These are phyloP conservation scores for Tortricodes alternella DNA, from an alignment of 2,888 invertebrate genomes.

Conservation along the genomic window DNA sequence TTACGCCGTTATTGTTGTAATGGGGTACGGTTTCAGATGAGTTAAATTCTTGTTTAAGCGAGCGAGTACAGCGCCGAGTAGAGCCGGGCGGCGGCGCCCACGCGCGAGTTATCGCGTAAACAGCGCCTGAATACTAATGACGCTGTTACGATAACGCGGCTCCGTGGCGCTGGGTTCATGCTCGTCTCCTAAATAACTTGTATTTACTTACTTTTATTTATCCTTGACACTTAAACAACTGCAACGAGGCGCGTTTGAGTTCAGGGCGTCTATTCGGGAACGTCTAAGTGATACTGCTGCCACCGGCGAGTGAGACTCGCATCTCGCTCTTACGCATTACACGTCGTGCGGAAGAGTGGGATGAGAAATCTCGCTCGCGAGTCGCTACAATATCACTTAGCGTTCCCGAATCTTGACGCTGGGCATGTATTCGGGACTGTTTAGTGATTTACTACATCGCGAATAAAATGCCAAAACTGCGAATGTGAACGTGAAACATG, in stretches of 20 bases:
- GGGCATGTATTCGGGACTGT: too few relatives aligned
- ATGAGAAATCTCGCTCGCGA: too few relatives aligned
- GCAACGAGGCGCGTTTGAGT: not conserved
- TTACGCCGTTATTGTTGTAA: constrained; percentile 10
- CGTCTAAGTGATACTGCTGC: too few relatives aligned
- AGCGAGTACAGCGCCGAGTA: constrained; percentile 7
- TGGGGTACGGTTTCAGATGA: constrained; percentile 2
- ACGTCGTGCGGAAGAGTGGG: too few relatives aligned
- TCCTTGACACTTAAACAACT: constrained; percentile 4
- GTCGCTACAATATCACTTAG: too few relatives aligned
- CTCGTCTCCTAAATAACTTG: constrained; percentile 9
- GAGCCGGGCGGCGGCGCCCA: constrained; percentile 51
- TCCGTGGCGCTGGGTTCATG: constrained; percentile 13
- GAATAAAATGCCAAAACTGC: too few relatives aligned
- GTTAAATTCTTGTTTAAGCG: constrained; percentile 11
- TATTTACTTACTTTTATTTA: constrained; percentile 10
- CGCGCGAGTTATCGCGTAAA: constrained; percentile 62
- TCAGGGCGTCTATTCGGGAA: too few relatives aligned
- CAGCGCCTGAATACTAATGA: constrained; percentile 71
- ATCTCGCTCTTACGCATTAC: too few relatives aligned
- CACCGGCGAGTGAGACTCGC: too few relatives aligned
- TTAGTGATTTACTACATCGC: too few relatives aligned
- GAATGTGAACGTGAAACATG: too few relatives aligned
- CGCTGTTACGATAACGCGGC: constrained; percentile 53
- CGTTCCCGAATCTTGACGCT: too few relatives aligned